phyloP scores from a whole-genome alignment of 2,888 invertebrate genomes.

The Pemphredon lugubris region DNA sequence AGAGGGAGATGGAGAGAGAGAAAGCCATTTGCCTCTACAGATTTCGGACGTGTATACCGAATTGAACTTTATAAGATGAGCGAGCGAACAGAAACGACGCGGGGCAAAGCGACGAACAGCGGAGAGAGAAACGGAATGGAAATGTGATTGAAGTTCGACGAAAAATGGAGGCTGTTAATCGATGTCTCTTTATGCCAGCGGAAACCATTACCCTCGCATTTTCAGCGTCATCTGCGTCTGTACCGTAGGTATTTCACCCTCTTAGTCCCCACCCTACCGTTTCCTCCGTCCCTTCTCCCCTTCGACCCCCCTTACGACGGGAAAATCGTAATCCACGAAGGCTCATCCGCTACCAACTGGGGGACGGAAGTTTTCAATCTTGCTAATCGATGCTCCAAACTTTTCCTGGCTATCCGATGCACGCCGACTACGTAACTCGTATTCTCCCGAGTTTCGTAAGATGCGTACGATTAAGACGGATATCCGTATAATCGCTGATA shows the following conservation, averaged over 20 bases:
- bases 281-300: too few relatives aligned
- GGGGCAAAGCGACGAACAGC: background rate
- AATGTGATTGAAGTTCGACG: background rate
- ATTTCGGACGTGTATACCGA: background rate
- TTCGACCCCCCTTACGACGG: background rate
- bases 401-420: slow-evolving; percentile 33
- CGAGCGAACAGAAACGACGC: background rate
- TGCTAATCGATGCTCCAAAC: slow-evolving; percentile 61
- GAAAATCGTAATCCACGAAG: slow-evolving; percentile 48
- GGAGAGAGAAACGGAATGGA: background rate
- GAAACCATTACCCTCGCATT: slow-evolving; percentile 48
- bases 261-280: too few relatives aligned
- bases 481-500: background rate
- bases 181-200: slow-evolving; percentile 41
- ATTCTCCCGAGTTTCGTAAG: background rate
- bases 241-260: background rate
- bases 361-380: slow-evolving; percentile 62
- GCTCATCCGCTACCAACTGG: slow-evolving; percentile 2
- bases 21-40: background rate
- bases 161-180: slow-evolving; percentile 49
- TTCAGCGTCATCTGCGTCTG: slow-evolving; percentile 14
- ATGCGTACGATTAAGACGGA: slow-evolving; percentile 11
- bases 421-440: slow-evolving; percentile 43
- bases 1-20: too few relatives aligned
- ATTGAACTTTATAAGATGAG: background rate